A percentile compares a stretch with the other conserved stretches of the same genome.
phyloP scores from a whole-genome alignment of 2,113 vertebrate species.

The Meleagris gallopavo region DNA sequence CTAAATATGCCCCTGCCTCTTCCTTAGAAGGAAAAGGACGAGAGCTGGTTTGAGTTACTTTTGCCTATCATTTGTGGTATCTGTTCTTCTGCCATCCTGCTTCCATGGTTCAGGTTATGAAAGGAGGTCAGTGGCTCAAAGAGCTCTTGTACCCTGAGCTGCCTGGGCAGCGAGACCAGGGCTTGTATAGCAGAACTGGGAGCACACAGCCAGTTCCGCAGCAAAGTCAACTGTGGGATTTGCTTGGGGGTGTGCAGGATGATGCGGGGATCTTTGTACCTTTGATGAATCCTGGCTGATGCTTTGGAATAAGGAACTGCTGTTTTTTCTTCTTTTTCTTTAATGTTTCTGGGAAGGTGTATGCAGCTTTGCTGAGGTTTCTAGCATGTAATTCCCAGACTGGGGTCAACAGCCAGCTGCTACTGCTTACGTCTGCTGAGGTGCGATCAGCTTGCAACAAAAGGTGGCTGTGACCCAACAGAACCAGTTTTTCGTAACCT shows the following conservation, averaged over 20 bases:
- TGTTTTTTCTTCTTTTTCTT: constrained; percentile 4
- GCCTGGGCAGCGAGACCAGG: neutral
- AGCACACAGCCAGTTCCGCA: constrained; percentile 16
- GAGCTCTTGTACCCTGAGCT: neutral
- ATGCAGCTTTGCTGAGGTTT: constrained; percentile 39
- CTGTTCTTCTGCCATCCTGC: constrained; percentile 54
- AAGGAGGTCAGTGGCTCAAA: constrained; percentile 61
- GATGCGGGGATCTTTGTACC: constrained; percentile 55
- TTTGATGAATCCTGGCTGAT: constrained; percentile 56
- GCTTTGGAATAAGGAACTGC: constrained; percentile 36
- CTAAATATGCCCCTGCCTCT: constrained; percentile 28
- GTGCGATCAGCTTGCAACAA: constrained; percentile 44
- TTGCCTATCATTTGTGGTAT: constrained; percentile 63
- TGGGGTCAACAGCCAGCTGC: constrained; percentile 50
- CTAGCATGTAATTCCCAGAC: constrained; percentile 44
- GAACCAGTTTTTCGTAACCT: neutral
- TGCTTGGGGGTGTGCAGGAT: constrained; percentile 6
- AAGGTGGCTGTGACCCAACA: constrained; percentile 58
- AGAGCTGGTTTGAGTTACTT: constrained; percentile 61
- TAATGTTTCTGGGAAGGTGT: constrained; percentile 54
- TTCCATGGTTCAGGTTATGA: constrained; percentile 15
- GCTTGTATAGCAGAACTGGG: neutral
- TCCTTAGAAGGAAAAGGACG: constrained; percentile 14
- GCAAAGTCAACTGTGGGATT: constrained; percentile 37
- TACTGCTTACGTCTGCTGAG: constrained; percentile 48